phyloP scores from a whole-genome alignment of 53 echinoderm and acorn worm genomes.

The Hippasteria phrygiana region DNA sequence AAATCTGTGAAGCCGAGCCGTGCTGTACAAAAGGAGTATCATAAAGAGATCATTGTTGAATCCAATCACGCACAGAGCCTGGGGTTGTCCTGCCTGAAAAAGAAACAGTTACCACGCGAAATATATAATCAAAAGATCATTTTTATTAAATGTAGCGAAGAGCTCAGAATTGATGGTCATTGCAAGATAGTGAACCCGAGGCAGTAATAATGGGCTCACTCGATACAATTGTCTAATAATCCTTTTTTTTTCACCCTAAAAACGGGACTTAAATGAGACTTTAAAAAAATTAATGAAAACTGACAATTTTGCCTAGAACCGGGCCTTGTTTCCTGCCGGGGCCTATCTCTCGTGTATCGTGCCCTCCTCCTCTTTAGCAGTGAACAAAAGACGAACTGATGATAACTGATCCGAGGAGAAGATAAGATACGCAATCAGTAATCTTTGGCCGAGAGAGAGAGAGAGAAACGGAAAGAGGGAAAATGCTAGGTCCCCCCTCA shows the following conservation, averaged over 20 bases:
- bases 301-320: constrained; percentile 48
- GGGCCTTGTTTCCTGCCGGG: constrained; percentile 29
- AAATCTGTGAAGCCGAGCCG: background rate
- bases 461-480: background rate
- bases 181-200: background rate
- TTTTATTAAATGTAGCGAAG: constrained; percentile 13
- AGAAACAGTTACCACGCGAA: background rate
- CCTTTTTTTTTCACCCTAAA: background rate
- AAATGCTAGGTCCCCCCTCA: constrained; percentile 5
- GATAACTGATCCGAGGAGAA: background rate
- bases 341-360: constrained; percentile 57
- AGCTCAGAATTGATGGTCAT: background rate
- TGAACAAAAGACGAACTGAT: constrained; percentile 43
- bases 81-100: background rate
- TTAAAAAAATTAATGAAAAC: constrained; percentile 52
- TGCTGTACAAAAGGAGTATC: background rate
- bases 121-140: background rate
- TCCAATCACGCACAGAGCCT: background rate
- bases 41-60: background rate
- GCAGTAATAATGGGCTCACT: constrained; percentile 6
- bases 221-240: background rate
- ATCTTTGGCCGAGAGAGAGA: constrained; percentile 33
- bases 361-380: constrained; percentile 60
- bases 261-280: background rate
- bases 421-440: constrained; percentile 55